Evolutionary conservation across 2,113 vertebrate species (phyloP).

Genomic region (Cervus canadensis): DNA sequence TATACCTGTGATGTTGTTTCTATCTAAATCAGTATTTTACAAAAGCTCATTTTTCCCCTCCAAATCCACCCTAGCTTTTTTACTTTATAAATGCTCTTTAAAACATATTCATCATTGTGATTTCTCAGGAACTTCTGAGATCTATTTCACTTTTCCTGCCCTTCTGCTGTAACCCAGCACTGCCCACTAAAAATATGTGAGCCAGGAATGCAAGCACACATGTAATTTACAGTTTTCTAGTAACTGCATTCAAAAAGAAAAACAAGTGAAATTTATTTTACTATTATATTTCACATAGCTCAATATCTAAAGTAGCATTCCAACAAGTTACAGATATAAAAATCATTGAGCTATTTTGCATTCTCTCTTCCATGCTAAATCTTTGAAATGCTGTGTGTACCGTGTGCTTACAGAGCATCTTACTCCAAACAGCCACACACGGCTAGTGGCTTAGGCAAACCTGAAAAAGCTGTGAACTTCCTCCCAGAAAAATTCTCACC

Average conservation of each 20-base stretch:
- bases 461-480: not conserved
- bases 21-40: not conserved
- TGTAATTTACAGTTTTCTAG: not conserved
- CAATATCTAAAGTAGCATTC: not conserved
- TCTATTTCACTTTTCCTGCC: not conserved
- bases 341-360: not conserved
- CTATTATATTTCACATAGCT: not conserved
- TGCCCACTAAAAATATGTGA: not conserved
- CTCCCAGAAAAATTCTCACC: not conserved
- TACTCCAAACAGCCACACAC: not conserved
- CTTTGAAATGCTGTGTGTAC: not conserved
- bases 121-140: not conserved
- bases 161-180: not conserved
- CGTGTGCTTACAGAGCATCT: not conserved
- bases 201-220: not conserved
- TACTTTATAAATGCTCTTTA: not conserved
- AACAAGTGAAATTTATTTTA: not conserved
- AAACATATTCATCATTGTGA: not conserved
- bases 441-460: not conserved
- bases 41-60: not conserved
- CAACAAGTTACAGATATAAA: not conserved
- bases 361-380: not conserved
- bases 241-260: not conserved
- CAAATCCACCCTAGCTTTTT: not conserved
- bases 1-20: not conserved